These are phyloP conservation scores for Epizoanthus illoricatus DNA, from an alignment of 92 coral and sea anemone species.

Conservation along the genomic window DNA sequence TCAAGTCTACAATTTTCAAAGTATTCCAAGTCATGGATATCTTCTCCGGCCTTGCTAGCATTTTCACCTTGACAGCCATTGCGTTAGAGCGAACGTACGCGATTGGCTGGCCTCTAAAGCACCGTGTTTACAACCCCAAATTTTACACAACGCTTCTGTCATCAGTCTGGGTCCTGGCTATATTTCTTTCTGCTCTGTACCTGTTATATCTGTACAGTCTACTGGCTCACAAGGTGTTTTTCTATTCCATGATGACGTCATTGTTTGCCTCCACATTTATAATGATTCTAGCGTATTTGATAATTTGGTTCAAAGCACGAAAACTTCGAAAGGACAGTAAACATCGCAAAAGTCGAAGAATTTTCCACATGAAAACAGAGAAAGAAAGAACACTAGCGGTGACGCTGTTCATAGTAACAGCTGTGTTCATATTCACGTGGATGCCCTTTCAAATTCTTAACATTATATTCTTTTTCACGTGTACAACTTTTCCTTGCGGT, in stretches of 20 bases:
- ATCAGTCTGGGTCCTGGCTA: conserved; percentile 73
- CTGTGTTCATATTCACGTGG: conserved; percentile 78
- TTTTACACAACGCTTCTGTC: conserved; percentile 63
- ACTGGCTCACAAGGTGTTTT: conserved; percentile 69
- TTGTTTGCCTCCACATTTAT: conserved; percentile 68
- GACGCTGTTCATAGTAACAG: conserved; percentile 84
- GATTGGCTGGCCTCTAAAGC: conserved; percentile 73
- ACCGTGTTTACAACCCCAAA: conserved; percentile 60
- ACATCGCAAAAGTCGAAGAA: conserved; percentile 27
- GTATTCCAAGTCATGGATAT: conserved; percentile 66
- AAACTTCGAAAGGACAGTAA: conserved; percentile 25
- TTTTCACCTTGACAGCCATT: conserved; percentile 79
- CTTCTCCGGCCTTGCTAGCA: conserved; percentile 76
- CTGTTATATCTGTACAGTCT: conserved; percentile 64
- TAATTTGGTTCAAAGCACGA: conserved; percentile 64
- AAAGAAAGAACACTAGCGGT: conserved; percentile 68
- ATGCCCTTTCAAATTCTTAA: conserved; percentile 82
- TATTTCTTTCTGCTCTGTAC: conserved; percentile 65
- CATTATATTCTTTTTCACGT: conserved; percentile 62
- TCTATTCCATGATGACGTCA: conserved; percentile 70
- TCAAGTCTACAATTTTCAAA: conserved; percentile 47
- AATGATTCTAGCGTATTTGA: conserved; percentile 69
- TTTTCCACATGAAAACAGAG: conserved; percentile 43
- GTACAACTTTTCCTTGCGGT: conserved; percentile 60
- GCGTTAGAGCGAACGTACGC: conserved; percentile 82